Percentiles rank a stretch among this genome's conserved stretches.
phyloP scores from a whole-genome alignment of 1,140 invertebrate species.

The Eufriesea mexicana region DNA sequence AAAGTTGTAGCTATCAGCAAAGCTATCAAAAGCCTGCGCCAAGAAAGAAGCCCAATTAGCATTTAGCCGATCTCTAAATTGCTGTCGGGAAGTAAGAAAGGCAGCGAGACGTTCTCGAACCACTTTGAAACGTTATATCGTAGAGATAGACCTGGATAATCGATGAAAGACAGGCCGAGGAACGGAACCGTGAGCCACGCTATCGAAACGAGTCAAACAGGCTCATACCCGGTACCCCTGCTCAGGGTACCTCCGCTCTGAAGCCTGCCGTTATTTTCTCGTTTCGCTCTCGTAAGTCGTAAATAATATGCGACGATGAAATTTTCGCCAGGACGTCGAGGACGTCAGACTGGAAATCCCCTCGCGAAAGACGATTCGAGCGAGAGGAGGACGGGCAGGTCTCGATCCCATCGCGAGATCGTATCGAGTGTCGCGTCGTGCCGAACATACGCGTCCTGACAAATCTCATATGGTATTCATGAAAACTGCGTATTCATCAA shows the following conservation, averaged over 20 bases:
- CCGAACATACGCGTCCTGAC: conserved; percentile 24
- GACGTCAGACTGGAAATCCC: conserved; percentile 17
- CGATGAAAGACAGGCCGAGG: background rate
- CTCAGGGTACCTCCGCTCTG: background rate
- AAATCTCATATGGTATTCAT: conserved; percentile 71
- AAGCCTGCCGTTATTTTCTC: conserved; percentile 29
- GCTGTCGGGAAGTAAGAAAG: background rate
- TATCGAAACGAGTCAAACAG: background rate
- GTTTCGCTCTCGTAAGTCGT: conserved; percentile 27
- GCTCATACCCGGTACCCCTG: background rate
- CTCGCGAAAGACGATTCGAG: conserved; percentile 39
- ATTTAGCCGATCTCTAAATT: no score
- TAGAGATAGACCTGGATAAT: conserved; percentile 7
- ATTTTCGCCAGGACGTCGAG: conserved; percentile 15
- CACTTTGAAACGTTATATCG: no score
- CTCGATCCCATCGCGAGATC: conserved; percentile 16
- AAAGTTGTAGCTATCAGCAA: no score
- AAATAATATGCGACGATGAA: conserved; percentile 42
- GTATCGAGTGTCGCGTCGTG: conserved; percentile 50
- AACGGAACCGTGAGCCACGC: background rate
- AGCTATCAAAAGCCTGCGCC: no score
- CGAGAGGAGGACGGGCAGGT: background rate
- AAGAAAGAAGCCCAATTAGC: no score
- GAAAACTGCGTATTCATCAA: conserved; percentile 67
- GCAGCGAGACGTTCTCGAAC: no score